Base-by-base conservation (phyloP, 1,140 invertebrate species). In the Holotrichia oblita region DNA sequence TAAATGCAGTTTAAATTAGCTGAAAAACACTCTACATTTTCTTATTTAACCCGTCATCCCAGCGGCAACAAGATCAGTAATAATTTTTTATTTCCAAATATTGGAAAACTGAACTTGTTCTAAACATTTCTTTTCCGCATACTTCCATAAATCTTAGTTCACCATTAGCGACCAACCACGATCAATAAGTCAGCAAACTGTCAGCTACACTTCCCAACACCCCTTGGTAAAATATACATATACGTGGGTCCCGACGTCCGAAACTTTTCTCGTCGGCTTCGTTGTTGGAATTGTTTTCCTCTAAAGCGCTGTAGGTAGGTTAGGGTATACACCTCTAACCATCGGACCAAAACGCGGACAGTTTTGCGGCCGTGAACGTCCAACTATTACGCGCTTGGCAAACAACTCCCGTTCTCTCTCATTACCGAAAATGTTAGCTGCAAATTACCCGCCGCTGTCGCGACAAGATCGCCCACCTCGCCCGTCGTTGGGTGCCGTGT, bases 211-310 rank as follows among this genome's bases (percentile, higher is more conserved):
- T 34, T 34, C 27, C 2, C 27, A 34, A 4, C 27, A 34, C 27
- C 27, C 27, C 27, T n/a, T 34, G 27, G 27, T 34, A 34, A 34
- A 34, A 34, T 34, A 34, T 34, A 34, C 27, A 34, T 44, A 44
- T 14, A 44, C 8, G 14, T 7, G 42, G 7, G 42, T 10, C 42
- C 42, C 27, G 1, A 4, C 27, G 27, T 34, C 27, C 27, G 27
- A 55, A 55, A 55, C 12, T 55, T 55, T 55, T 55, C 48, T 7
- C 48, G n/a, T 14, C 48, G n/a, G 27, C 27, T 17, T 55, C 48
- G 48, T 55, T 55, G 48, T 55, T 55, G 48, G 14, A 55, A 55
- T 55, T 55, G 48, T 55, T 55, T 55, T 55, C 14, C 48, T n/a
- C n/a, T 0, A 6, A 17, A n/a, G 17, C 48, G n/a, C 48, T 55